Percentiles rank a stretch among this genome's conserved stretches.
Evolutionary conservation across 1,140 invertebrate species (phyloP).

Genomic region (Drosophila willistoni): DNA sequence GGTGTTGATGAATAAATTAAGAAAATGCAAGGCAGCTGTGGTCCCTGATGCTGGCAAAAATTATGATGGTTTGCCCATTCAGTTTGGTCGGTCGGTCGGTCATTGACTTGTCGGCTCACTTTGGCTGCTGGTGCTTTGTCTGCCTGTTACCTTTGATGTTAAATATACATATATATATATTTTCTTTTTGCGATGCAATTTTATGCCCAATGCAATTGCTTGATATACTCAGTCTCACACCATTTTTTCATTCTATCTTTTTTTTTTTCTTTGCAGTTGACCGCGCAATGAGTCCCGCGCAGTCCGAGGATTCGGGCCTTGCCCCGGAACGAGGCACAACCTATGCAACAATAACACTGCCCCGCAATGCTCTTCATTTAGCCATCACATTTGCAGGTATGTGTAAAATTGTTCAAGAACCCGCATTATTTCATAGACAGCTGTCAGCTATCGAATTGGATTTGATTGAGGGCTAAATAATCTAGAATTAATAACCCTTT

Average conservation of each 20-base stretch:
- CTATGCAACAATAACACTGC: constrained; percentile 82
- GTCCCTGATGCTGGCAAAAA: constrained; percentile 17
- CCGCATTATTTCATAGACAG: constrained; percentile 16
- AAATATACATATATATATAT: neutral
- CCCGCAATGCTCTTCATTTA: constrained; percentile 76
- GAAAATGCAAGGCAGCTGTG: constrained; percentile 29
- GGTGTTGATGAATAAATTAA: constrained; percentile 25
- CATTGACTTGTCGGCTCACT: constrained; percentile 35
- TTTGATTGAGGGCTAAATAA: constrained; percentile 19
- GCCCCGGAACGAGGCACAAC: constrained; percentile 82
- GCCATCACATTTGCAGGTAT: constrained; percentile 83
- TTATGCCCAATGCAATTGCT: constrained; percentile 11
- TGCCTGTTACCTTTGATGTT: constrained; percentile 63
- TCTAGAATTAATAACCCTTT: neutral
- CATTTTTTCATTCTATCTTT: neutral
- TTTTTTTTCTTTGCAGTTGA: constrained; percentile 65
- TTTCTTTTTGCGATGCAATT: neutral
- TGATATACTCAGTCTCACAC: constrained; percentile 8
- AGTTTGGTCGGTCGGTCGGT: neutral
- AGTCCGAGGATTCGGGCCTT: constrained; percentile 81
- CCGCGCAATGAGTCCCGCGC: constrained; percentile 82
- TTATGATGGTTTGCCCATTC: constrained; percentile 17
- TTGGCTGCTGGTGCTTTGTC: constrained; percentile 24
- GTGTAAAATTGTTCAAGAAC: constrained; percentile 12
- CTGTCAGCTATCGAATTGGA: constrained; percentile 1